Conservation (phyloP, 2,797 vertebrate species). For the Scomberomorus guttatus region DNA sequence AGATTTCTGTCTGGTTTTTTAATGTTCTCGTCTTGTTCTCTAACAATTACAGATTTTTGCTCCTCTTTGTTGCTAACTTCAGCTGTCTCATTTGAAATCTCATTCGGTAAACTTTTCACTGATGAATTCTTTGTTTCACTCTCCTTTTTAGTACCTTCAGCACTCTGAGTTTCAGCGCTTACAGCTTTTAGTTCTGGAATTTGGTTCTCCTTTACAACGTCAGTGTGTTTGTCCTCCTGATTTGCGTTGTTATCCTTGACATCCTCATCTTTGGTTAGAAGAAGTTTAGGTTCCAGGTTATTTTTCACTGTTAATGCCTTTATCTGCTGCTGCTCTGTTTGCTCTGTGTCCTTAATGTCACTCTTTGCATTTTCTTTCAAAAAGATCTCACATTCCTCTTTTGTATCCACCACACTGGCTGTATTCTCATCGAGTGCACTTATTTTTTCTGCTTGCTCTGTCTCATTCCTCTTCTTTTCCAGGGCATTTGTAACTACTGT, state of each 20-base stretch:
- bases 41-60: background rate
- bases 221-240: background rate
- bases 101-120: background rate
- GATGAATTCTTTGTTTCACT: conserved; percentile 2
- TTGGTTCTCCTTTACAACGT: background rate
- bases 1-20: conserved; percentile 9
- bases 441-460: conserved; percentile 20
- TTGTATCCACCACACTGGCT: conserved; percentile 3
- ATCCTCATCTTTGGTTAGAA: conserved; percentile 17
- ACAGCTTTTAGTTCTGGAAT: background rate
- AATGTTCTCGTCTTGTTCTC: conserved; percentile 1
- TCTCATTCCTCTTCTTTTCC: conserved; percentile 29
- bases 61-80: conserved; percentile 18
- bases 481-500: background rate
- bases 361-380: conserved; percentile 36
- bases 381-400: conserved; percentile 11
- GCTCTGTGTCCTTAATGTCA: background rate
- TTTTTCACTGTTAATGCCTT: conserved; percentile 4
- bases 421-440: conserved; percentile 17
- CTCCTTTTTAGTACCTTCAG: conserved; percentile 15
- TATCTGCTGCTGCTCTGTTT: conserved; percentile 13
- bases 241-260: background rate
- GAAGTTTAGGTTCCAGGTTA: conserved; percentile 31
- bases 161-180: background rate
- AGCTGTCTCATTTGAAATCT: conserved; percentile 1